phyloP scores from a whole-genome alignment of 2,113 vertebrate species.

The Meles meles region DNA sequence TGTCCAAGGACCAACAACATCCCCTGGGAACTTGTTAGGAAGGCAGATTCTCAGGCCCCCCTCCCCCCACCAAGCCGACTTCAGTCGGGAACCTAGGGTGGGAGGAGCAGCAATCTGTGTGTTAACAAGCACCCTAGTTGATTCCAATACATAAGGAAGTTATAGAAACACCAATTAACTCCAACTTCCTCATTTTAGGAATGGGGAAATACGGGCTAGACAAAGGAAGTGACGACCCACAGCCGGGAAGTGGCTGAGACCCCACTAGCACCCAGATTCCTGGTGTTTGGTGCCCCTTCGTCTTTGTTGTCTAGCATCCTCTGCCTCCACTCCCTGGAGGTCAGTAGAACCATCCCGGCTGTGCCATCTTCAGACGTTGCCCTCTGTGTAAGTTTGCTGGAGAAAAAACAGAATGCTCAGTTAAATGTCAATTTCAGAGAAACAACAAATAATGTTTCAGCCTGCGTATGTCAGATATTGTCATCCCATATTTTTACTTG shows the following conservation, averaged over 20 bases:
- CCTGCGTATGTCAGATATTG: background rate
- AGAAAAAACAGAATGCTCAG: background rate
- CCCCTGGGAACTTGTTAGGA: background rate
- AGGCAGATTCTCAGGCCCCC: background rate
- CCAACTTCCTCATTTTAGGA: constrained; percentile 36
- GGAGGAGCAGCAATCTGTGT: background rate
- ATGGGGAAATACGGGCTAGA: background rate
- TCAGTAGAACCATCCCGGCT: background rate
- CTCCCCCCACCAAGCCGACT: background rate
- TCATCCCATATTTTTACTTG: background rate
- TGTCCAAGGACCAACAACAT: background rate
- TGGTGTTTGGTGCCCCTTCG: background rate
- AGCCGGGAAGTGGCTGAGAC: background rate
- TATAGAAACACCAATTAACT: background rate
- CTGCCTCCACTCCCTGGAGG: background rate
- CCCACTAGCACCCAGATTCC: background rate
- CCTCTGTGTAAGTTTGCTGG: background rate
- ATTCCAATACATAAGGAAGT: background rate
- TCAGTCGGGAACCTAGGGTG: background rate
- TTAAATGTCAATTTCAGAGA: background rate
- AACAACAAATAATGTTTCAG: background rate
- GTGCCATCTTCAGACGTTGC: background rate
- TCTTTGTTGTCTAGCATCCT: background rate
- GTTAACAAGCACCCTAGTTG: background rate
- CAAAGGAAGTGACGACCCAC: background rate